These are phyloP conservation scores for Drosophila parthenogenetica DNA, from an alignment of 2,888 invertebrate species.

Conservation along the genomic window DNA sequence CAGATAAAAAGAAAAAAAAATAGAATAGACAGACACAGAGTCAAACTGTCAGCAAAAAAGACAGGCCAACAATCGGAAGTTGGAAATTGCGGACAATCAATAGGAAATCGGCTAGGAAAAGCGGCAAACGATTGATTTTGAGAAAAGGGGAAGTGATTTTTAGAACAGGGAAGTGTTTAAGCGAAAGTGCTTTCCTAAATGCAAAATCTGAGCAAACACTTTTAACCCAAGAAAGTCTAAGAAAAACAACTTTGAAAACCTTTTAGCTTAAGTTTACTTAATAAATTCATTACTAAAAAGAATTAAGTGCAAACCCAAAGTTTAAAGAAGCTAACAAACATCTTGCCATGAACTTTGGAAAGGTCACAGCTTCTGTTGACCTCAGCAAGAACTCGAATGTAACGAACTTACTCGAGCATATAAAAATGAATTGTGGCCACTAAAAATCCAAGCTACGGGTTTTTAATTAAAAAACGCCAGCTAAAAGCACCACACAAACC, in stretches of 20 bases:
- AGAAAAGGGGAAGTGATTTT: conserved; percentile 30
- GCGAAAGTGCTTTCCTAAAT: background rate
- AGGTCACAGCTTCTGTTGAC: conserved; percentile 47
- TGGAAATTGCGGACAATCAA: conserved; percentile 49
- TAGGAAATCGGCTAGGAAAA: conserved; percentile 49
- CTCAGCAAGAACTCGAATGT: conserved; percentile 53
- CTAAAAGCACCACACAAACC: conserved; percentile 32
- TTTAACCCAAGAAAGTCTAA: too few species aligned
- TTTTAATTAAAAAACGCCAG: conserved; percentile 52
- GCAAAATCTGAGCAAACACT: too few species aligned
- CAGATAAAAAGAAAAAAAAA: conserved; percentile 18
- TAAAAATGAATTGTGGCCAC: conserved; percentile 47
- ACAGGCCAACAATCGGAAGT: conserved; percentile 63
- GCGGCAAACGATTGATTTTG: conserved; percentile 31
- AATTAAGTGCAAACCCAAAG: background rate
- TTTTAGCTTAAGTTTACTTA: background rate
- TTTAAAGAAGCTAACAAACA: background rate
- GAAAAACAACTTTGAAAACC: background rate
- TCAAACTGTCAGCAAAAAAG: conserved; percentile 31
- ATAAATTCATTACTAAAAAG: background rate
- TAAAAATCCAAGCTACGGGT: conserved; percentile 30
- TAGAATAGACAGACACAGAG: conserved; percentile 3
- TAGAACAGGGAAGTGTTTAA: conserved; percentile 20
- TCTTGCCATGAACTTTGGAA: conserved; percentile 7
- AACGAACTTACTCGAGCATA: conserved; percentile 66